Evolutionary conservation across 2,888 invertebrate species (phyloP), one percentile per base, ranked within the genome.

Genomic region (Emesis russula): DNA sequence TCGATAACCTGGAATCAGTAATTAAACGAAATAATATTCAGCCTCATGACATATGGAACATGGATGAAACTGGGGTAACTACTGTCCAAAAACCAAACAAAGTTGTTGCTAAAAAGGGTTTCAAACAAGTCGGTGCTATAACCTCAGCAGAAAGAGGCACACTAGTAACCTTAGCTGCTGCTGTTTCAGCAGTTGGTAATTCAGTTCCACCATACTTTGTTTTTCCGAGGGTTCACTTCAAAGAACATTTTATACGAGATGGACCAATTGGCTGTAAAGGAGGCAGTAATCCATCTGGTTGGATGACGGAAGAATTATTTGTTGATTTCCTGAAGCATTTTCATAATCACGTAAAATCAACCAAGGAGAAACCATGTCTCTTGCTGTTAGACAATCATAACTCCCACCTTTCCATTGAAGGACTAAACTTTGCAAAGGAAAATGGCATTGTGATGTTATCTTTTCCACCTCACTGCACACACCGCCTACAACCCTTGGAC

Each of bases 81-180:
- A 94, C 93, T 0, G 94, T 93, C 0, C 95, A 94, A 58, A 95
- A 89, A 31, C 93, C 94, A 0, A 86, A 94, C 13, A 85, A 77
- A 84, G 70, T 95, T 4, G 36, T 95, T n/a, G 90, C 94, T 7
- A 87, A 86, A 78, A 74, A 84, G 25, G 94, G 92, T 0, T 25
- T 9, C 0, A 85, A 90, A 11, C 96, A 96, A 87, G 96, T 97
- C 0, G 96, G 96, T 11, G 88, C 96, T 77, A 13, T 96, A 0
- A 96, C 96, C 4, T 96, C 96, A n/a, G 96, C 95, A 0, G 97
- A 97, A 91, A 90, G 96, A 41, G 96, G 96, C 0, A 95, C 96
- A 13, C 85, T 95, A 9, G 95, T 95, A 0, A 96, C 96, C 89
- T 88, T 97, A 53, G 93, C 95, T 9, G 87, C 92, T 80, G 96